A percentile compares a stretch with the other conserved stretches of the same genome.
These are phyloP conservation scores for Clistopyga incitator DNA, from an alignment of 2,888 invertebrate species.

Conservation along the genomic window DNA sequence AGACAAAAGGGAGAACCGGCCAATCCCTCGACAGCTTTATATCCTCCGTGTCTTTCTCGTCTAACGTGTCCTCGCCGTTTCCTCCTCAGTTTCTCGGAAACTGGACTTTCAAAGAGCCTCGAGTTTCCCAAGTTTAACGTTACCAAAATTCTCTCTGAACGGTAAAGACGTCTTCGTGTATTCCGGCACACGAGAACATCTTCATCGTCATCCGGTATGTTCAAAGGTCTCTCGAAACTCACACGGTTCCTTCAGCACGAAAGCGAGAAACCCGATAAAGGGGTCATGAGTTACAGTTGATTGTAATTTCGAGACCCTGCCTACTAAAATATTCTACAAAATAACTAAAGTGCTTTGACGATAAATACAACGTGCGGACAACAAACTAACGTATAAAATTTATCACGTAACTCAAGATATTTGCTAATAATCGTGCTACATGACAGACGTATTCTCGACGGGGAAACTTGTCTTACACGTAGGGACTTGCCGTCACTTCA, in stretches of 20 bases:
- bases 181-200: background rate
- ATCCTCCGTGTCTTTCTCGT: background rate
- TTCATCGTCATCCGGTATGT: background rate
- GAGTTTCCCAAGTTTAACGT: background rate
- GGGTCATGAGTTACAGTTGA: no score
- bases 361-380: no score
- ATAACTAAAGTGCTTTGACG: no score
- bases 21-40: background rate
- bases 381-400: background rate
- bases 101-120: background rate
- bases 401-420: background rate
- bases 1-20: background rate
- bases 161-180: no score
- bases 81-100: background rate
- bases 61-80: background rate
- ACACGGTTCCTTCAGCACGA: background rate
- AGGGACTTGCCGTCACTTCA: conserved; percentile 38
- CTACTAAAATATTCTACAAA: no score
- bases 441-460: conserved; percentile 32
- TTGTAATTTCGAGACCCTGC: no score
- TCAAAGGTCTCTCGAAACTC: background rate
- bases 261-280: no score
- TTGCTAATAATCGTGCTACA: background rate
- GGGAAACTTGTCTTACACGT: conserved; percentile 30
- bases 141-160: background rate